Evolutionary conservation across 2,113 vertebrate genomes (phyloP).

Genomic region (Rhinolophus sinicus): DNA sequence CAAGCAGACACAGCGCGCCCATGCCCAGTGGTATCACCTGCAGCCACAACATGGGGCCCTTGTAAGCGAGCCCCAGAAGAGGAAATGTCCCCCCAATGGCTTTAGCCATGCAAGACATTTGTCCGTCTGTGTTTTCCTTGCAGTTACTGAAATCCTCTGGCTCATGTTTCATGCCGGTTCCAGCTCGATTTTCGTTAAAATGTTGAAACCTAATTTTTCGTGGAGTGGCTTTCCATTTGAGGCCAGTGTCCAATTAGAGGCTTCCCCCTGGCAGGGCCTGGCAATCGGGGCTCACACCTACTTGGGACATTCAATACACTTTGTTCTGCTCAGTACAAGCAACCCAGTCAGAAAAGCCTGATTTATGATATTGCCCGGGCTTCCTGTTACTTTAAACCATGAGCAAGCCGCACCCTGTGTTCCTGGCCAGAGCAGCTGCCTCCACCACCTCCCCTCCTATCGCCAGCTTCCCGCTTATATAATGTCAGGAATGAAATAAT

Average conservation of each 20-base stretch:
- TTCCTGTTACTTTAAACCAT: slow-evolving; percentile 86
- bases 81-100: neutral
- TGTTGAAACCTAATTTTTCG: slow-evolving; percentile 72
- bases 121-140: slow-evolving; percentile 72
- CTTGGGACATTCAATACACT: slow-evolving; percentile 83
- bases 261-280: slow-evolving; percentile 77
- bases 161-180: slow-evolving; percentile 55
- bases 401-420: slow-evolving; percentile 76
- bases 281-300: slow-evolving; percentile 78
- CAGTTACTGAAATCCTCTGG: slow-evolving; percentile 74
- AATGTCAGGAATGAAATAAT: slow-evolving; percentile 50
- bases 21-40: neutral
- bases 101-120: slow-evolving; percentile 42
- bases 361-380: slow-evolving; percentile 84
- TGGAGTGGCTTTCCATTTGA: slow-evolving; percentile 76
- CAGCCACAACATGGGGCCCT: neutral
- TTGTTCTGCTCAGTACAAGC: slow-evolving; percentile 83
- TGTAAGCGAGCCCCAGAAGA: neutral
- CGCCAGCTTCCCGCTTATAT: slow-evolving; percentile 57
- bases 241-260: slow-evolving; percentile 75
- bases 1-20: neutral
- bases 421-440: slow-evolving; percentile 81
- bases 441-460: slow-evolving; percentile 62
- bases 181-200: slow-evolving; percentile 71
- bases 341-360: slow-evolving; percentile 84